phyloP scores from a whole-genome alignment of 2,888 invertebrate species.

The Dendrolimus pini region DNA sequence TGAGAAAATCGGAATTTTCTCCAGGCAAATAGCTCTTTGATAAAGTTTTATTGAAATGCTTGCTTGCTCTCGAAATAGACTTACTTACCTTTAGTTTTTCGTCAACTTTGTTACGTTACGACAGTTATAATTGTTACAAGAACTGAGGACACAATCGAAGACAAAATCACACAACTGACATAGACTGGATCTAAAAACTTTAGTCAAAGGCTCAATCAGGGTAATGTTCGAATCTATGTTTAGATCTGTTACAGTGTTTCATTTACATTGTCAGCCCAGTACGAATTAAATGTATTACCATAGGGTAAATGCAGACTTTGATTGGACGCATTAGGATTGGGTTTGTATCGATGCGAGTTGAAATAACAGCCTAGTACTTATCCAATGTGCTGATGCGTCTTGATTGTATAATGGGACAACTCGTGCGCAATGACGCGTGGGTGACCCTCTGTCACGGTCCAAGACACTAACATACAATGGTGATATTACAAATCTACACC shows the following conservation, averaged over 20 bases:
- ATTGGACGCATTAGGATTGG: conserved; percentile 15
- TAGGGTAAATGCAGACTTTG: conserved; percentile 14
- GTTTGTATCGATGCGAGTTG: not conserved
- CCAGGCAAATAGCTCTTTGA: no score
- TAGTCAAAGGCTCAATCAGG: no score
- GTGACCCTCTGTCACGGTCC: conserved; percentile 58
- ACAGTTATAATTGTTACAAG: no score
- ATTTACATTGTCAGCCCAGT: conserved; percentile 12
- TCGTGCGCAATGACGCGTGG: conserved; percentile 63
- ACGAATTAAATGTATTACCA: conserved; percentile 4
- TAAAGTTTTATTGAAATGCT: no score
- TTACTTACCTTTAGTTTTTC: no score
- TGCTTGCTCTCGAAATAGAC: no score
- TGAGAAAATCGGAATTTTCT: no score
- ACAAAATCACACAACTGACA: no score
- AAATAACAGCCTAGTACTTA: conserved; percentile 8
- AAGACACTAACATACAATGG: conserved; percentile 24
- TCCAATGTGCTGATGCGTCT: conserved; percentile 60
- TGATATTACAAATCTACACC: conserved; percentile 42
- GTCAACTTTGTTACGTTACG: no score
- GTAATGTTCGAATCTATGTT: no score
- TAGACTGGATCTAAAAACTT: no score
- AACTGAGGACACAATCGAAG: no score
- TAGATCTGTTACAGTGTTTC: conserved; percentile 1
- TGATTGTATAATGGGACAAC: conserved; percentile 69